Conservation (phyloP, 2,888 invertebrate genomes). For the Nudaria mundana region DNA sequence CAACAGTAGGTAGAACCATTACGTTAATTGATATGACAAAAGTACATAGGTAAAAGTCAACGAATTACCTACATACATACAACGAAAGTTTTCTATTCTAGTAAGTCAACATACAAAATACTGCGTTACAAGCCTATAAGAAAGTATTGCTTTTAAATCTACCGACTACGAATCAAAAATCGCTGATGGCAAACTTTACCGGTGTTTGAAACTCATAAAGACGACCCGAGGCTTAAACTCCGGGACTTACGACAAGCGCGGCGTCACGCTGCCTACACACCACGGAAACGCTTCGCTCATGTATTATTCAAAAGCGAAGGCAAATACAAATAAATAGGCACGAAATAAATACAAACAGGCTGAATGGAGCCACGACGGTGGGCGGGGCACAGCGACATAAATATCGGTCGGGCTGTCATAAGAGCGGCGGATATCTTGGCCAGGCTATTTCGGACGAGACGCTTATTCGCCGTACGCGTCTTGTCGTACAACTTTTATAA, state of each 20-base stretch:
- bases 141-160: too few relatives aligned
- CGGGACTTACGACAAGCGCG: slow-evolving; percentile 50
- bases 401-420: slow-evolving; percentile 76
- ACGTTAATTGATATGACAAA: too few relatives aligned
- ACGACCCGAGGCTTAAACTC: slow-evolving; percentile 39
- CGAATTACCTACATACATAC: too few relatives aligned
- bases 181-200: slow-evolving; percentile 34
- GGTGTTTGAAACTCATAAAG: slow-evolving; percentile 21
- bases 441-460: slow-evolving; percentile 69
- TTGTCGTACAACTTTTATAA: slow-evolving; percentile 14
- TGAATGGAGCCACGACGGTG: slow-evolving; percentile 76
- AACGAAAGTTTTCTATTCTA: too few relatives aligned
- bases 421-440: slow-evolving; percentile 67
- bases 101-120: too few relatives aligned
- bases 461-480: slow-evolving; percentile 28
- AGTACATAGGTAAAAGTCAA: too few relatives aligned
- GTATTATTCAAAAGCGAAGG: slow-evolving; percentile 77
- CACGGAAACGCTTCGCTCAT: slow-evolving; percentile 78
- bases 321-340: slow-evolving; percentile 81
- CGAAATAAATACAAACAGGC: slow-evolving; percentile 80
- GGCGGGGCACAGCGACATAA: slow-evolving; percentile 78
- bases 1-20: too few relatives aligned
- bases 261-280: slow-evolving; percentile 81
- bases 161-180: slow-evolving; percentile 30
- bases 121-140: too few relatives aligned